Conservation (phyloP, 2,113 vertebrate species). For the Gila orcuttii region DNA sequence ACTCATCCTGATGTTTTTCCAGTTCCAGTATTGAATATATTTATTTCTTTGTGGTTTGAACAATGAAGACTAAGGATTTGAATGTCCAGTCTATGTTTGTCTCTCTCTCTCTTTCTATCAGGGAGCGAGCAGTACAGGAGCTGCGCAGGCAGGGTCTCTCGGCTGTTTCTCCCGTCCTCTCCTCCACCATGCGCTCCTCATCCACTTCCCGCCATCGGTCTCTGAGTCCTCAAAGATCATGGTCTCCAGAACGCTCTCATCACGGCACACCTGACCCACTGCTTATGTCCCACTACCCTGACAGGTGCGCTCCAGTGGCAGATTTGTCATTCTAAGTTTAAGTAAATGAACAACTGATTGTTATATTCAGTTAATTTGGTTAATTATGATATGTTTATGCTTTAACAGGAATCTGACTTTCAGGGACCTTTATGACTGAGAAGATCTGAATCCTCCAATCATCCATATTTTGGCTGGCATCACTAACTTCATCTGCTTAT, state of each 20-base stretch:
- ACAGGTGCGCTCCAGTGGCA: slow-evolving; percentile 37
- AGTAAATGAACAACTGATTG: not conserved
- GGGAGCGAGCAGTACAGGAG: slow-evolving; percentile 55
- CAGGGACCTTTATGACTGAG: slow-evolving; percentile 46
- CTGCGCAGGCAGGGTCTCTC: slow-evolving; percentile 48
- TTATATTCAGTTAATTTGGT: not conserved
- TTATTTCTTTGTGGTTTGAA: not conserved
- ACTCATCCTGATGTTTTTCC: not conserved
- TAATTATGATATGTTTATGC: not conserved
- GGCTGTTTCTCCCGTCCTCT: slow-evolving; percentile 36
- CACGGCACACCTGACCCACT: slow-evolving; percentile 34
- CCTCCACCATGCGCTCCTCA: slow-evolving; percentile 47
- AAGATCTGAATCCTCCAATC: not conserved
- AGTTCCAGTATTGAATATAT: not conserved
- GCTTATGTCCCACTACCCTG: slow-evolving; percentile 13
- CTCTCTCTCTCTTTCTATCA: slow-evolving; percentile 4
- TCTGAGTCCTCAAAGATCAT: slow-evolving; percentile 44
- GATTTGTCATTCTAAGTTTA: not conserved
- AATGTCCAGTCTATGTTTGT: not conserved
- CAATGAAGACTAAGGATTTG: not conserved
- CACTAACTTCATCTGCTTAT: not conserved
- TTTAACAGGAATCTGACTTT: slow-evolving; percentile 50
- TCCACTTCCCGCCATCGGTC: slow-evolving; percentile 24
- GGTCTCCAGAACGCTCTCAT: slow-evolving; percentile 37
- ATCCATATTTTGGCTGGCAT: not conserved